Percentiles rank a stretch among this genome's conserved stretches.
These are phyloP conservation scores for Acipenser ruthenus DNA, from an alignment of 2,797 vertebrate genomes.

Conservation along the genomic window DNA sequence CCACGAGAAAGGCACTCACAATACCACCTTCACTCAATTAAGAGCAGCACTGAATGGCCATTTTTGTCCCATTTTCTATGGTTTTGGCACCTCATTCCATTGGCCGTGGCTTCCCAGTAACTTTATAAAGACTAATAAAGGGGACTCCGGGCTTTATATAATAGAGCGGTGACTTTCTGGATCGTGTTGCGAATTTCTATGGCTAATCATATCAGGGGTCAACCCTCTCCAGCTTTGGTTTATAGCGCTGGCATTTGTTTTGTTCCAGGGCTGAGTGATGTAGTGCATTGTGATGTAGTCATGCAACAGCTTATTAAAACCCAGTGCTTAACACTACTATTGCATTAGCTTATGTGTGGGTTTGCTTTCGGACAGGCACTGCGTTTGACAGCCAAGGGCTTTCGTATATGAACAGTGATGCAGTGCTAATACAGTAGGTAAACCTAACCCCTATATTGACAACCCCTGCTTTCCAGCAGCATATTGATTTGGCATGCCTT, in stretches of 20 bases:
- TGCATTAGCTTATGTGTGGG: constrained; percentile 33
- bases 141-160: constrained; percentile 12
- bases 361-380: constrained; percentile 23
- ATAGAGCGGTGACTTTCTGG: constrained; percentile 23
- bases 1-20: constrained; percentile 65
- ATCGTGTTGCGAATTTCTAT: constrained; percentile 68
- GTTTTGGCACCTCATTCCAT: constrained; percentile 63
- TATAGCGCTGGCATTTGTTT: constrained; percentile 66
- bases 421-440: too few relatives aligned
- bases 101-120: constrained; percentile 45
- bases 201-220: constrained; percentile 75
- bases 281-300: constrained; percentile 72
- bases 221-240: constrained; percentile 50
- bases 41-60: constrained; percentile 48
- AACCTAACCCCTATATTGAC: too few relatives aligned
- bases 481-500: too few relatives aligned
- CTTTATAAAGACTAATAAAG: constrained; percentile 31
- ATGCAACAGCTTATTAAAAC: constrained; percentile 73
- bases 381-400: too few relatives aligned
- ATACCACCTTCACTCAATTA: constrained; percentile 67
- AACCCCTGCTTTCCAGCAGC: too few relatives aligned
- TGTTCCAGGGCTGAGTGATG: constrained; percentile 71
- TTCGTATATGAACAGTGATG: too few relatives aligned
- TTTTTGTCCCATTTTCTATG: constrained; percentile 54
- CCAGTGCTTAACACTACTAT: constrained; percentile 47